Base-by-base conservation (phyloP, 2,888 invertebrate genomes). In the Dryadula phaetusa region DNA sequence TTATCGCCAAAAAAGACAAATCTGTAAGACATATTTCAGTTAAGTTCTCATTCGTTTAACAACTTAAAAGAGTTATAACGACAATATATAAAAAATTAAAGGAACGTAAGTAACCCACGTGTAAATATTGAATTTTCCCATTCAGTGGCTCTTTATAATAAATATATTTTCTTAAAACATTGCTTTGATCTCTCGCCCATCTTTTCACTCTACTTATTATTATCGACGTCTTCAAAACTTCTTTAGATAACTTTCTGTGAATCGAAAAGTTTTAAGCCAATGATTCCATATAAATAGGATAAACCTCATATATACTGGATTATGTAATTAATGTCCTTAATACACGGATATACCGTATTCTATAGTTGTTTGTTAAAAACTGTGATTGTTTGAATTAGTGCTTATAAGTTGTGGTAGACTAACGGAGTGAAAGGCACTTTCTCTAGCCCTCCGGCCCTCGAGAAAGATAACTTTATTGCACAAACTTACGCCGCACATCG, bases 401-500 rank as follows among this genome's bases (percentile, higher is more conserved):
- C 77, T 77, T 79, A 73, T 74, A 74, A 74, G 78, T 80, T 79
- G 79, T 78, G 64, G 82, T 80, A 83, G 79, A 75, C 79, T 77
- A 79, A 74, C 76, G 77, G 79, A 90, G 92, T 89, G 92, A 92
- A 91, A 92, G 92, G 88, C 86, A 85, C 92, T 92, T 92, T 92
- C 92, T 87, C 90, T 81, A 82, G 88, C 92, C 91, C 92, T 91
- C 77, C 81, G 87, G 88, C 88, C 88, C 87, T 90, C 82, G 76
- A 76, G 79, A 80, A 79, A 82, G 80, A 81, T 82, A 79, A 80
- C 80, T 85, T 82, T 84, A 83, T 86, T 86, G 88, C 90, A 84
- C 86, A 90, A 87, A 87, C 88, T 90, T 86, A 87, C 91, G 88
- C 87, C 84, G 82, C 79, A 82, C 84, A 78, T 78, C 80, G 77